Base-by-base conservation (phyloP, 2,888 invertebrate genomes). In the Chorisops tibialis region DNA sequence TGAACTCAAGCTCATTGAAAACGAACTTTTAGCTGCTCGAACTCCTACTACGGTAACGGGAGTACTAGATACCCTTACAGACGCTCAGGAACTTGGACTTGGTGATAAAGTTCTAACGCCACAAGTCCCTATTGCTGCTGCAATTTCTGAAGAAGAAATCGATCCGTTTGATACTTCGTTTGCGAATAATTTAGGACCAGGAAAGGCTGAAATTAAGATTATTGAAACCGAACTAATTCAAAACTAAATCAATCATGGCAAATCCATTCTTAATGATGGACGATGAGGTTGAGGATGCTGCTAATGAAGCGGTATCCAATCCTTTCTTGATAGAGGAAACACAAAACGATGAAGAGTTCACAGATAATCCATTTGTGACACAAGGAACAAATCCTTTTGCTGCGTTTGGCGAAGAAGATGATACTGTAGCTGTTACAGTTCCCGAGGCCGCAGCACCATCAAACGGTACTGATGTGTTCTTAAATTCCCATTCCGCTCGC, bases 121-220 rank as follows among this genome's bases (percentile, higher is more conserved):
- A 1, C 78, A 82, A 59, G 79, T 85, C 18, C 69, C 73, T 43
- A 71, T 72, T 38, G 69, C 73, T 50, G 72, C 73, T 2, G n/a
- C 43, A 30, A 72, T 76, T 22, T 73, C 76, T 35, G 71, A 77
- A 52, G 79, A 80, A 62, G 80, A 87, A 68, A 75, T 79, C 7
- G 93, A 93, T 79, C 93, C 93, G 0, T 94, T 94, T 73, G 94
- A 94, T 73, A 94, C 94, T 0, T 90, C 93, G 0, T 89, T 90
- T 69, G 91, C 91, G 0, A 81, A 81, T 62, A 87, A 89, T 71
- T 85, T 91, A 59, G 80, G 84, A 54, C 91, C 91, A 0, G 89
- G 91, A 3, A 87, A 85, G 76, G 87, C 90, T 1, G 92, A 92
- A 75, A 79, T 92, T 9, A 89, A 88, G 73, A 76, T 91, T 39